Base-by-base conservation (phyloP, 2,797 vertebrate genomes). In the Peromyscus eremicus region DNA sequence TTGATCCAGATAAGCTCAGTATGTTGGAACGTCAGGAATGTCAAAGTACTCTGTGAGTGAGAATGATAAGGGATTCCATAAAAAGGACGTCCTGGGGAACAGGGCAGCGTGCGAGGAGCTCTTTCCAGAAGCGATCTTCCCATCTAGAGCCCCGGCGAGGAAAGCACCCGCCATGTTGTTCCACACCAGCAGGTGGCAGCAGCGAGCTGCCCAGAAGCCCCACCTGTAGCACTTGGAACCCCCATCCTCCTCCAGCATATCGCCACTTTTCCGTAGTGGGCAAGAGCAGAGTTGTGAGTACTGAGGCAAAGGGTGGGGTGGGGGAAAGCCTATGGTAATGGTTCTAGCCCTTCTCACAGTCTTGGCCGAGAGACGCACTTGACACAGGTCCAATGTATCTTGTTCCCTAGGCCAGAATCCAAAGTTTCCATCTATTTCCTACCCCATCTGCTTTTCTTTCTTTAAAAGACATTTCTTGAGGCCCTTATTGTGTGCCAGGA, bases 131-230 rank as follows among this genome's bases (percentile, higher is more conserved):
- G 43, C 82, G n/a, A 64, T 29, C 27, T 80, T 81, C n/a, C 37
- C 12, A 40, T 37, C 23, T 68, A 46, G 46, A 85, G 11, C 14
- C 2, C 17, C 21, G 34, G 37, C 55, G 40, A 76, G 10, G 92
- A 86, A 81, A 90, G 64, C 80, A 55, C 32, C 43, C 80, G 37
- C 40, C 49, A 94, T 55, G 49, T 43, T 55, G 14, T 0, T 49
- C 6, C 0, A 0, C 2, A 60, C 87, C 97, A 97, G 84, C 62
- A 98, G 97, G 64, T 94, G 98, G 96, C 94, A 97, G 84, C 62
- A 96, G 62, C 80, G 95, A 97, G 92, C 96, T 55, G 14, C 49
- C 66, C 49, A 52, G 21, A 2, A 1, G 46, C 75, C 4, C 16
- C 57, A 12, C 4, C n/a, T 46, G 27, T 21, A 64, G 27, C 57